phyloP scores from a whole-genome alignment of 2,888 invertebrate genomes.

The Agriopis aurantiaria region DNA sequence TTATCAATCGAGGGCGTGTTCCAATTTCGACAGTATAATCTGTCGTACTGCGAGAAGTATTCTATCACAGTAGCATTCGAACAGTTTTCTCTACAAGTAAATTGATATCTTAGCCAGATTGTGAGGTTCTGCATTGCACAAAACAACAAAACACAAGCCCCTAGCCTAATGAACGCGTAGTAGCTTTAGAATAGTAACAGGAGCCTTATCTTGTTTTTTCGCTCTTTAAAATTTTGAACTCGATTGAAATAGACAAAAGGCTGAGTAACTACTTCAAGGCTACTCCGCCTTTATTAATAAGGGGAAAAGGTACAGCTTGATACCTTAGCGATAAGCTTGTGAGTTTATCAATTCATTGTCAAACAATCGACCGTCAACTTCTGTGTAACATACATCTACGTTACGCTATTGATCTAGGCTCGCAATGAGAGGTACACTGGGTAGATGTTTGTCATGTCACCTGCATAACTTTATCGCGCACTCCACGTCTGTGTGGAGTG shows the following conservation, averaged over 20 bases:
- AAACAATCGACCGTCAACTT: conserved; percentile 2
- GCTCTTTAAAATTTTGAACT: too few species aligned
- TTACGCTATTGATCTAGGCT: conserved; percentile 2
- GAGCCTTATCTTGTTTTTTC: too few species aligned
- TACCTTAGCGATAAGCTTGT: neutral
- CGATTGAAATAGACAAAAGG: too few species aligned
- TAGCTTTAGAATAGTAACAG: too few species aligned
- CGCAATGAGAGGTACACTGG: neutral
- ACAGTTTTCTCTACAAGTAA: neutral
- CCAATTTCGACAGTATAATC: conserved; percentile 25
- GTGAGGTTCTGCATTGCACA: neutral
- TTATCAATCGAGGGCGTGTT: conserved; percentile 46
- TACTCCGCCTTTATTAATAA: too few species aligned
- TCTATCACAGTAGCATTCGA: conserved; percentile 1
- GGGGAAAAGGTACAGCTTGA: too few species aligned
- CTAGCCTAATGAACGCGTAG: too few species aligned
- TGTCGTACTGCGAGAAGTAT: conserved; percentile 11
- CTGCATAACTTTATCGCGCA: conserved; percentile 35
- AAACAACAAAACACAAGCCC: neutral
- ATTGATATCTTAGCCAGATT: neutral
- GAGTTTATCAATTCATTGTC: neutral
- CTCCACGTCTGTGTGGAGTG: conserved; percentile 12
- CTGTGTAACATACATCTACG: conserved; percentile 3
- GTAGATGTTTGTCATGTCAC: conserved; percentile 28
- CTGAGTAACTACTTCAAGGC: too few species aligned